Conservation (phyloP, 2,113 vertebrate genomes). For the Oostethus manadensis region DNA sequence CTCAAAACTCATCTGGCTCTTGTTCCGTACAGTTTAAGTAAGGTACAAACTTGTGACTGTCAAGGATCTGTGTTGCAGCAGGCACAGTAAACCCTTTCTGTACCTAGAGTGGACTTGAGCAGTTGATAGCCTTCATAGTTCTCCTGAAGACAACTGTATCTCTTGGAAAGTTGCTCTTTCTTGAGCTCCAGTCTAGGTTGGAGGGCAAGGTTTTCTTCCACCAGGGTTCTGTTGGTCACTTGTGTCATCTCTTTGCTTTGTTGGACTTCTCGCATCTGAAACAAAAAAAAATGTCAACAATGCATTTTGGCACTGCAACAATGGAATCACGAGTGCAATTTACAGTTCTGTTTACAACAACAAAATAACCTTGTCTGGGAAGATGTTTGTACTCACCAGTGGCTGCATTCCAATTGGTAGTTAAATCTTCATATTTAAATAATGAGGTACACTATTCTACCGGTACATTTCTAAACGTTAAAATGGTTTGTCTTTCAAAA, state of each 20-base stretch:
- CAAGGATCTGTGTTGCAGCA: neutral
- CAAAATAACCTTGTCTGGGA: neutral
- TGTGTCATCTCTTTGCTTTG: conserved; percentile 89
- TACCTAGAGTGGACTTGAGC: conserved; percentile 75
- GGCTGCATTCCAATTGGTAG: neutral
- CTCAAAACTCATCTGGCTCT: too few relatives aligned
- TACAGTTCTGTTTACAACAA: neutral
- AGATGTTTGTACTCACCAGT: too few relatives aligned
- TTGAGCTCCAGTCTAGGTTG: conserved; percentile 84
- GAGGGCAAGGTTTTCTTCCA: conserved; percentile 87
- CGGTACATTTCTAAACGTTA: too few relatives aligned
- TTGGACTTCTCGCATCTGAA: conserved; percentile 85
- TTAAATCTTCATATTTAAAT: neutral
- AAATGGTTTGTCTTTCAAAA: too few relatives aligned
- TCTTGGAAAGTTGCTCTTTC: conserved; percentile 82
- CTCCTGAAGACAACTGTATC: conserved; percentile 82
- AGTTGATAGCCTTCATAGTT: conserved; percentile 89
- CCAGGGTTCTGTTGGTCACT: conserved; percentile 86
- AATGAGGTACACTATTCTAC: neutral
- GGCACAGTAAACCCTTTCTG: neutral
- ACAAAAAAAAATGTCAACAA: neutral
- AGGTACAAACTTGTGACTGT: neutral
- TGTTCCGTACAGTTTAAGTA: neutral
- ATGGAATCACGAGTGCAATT: neutral
- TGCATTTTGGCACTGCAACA: neutral